Conservation (phyloP, 2,888 invertebrate genomes). For the Monoplex corrugatus region DNA sequence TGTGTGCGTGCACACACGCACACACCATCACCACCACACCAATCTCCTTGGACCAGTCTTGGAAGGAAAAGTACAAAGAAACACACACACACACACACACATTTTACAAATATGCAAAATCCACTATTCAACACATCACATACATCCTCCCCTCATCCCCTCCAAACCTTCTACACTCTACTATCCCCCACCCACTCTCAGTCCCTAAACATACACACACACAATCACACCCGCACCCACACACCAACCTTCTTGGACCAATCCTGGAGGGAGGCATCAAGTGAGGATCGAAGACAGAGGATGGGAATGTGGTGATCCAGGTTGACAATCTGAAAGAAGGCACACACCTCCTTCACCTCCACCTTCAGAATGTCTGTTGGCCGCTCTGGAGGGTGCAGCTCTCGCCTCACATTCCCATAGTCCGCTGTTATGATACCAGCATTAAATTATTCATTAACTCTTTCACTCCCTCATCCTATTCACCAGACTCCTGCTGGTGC, state of each 20-base stretch:
- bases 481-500: too few species aligned
- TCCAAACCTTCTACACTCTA: neutral
- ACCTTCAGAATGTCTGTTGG: conserved; percentile 84
- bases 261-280: conserved; percentile 86
- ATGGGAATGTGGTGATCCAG: conserved; percentile 83
- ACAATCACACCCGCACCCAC: neutral
- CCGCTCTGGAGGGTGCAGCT: conserved; percentile 58
- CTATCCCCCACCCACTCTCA: neutral
- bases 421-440: neutral
- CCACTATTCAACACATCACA: too few species aligned
- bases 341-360: conserved; percentile 85
- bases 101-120: too few species aligned
- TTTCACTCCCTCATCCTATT: too few species aligned
- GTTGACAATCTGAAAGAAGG: conserved; percentile 86
- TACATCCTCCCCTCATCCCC: neutral
- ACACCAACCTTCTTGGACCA: conserved; percentile 85
- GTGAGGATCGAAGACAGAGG: conserved; percentile 84
- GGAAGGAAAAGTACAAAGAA: too few species aligned
- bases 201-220: neutral
- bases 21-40: neutral
- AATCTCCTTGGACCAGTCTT: too few species aligned
- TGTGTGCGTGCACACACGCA: neutral
- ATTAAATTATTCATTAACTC: too few species aligned
- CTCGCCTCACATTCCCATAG: conserved; percentile 49
- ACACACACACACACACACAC: neutral